Evolutionary conservation across 1,140 invertebrate species (phyloP), one percentile per base, ranked within the genome.

Genomic region (Pissodes strobi): DNA sequence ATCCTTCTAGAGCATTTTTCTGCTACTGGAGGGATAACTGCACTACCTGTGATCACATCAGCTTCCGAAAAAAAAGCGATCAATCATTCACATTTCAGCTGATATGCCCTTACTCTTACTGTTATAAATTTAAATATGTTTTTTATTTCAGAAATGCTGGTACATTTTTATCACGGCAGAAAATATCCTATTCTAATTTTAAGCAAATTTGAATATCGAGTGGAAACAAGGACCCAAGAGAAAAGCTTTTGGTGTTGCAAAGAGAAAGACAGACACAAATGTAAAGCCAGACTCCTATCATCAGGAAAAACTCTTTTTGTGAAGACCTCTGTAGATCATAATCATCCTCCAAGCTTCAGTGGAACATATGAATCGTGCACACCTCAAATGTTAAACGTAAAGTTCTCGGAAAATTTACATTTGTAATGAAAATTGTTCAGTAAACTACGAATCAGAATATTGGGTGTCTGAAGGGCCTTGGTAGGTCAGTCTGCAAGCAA

Each of bases 141-240:
- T 12, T 15, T 18, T 43, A 5, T 57, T 57, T 43, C 25, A 57
- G 53, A 43, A 39, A 25, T 12, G 21, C 10, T 25, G 18, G 27
- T 57, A 23, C 25, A 57, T 38, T 55, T 55, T 39, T 37, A 18
- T 18, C 15, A 55, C 4, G 21, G 55, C 19, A 19, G 55, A 41
- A 58, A 58, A 45, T 45, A 58, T 45, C 55, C 55, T 8, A 58
- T 43, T 23, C 21, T 58, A 21, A 45, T 58, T 10, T 15, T 43
- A 13, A 19, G 45, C 17, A 34, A 34, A 2, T 58, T 45, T 37
- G 55, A 43, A 17, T 58, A 18, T 22, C 13, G 13, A 17, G 3
- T 58, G 25, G 23, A 58, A 30, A 43, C 13, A 17, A 13, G 55
- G 22, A 25, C 17, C 4, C 5, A 8, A 6, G 22, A 46, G 13